A percentile compares a stretch with the other conserved stretches of the same genome.
These are phyloP conservation scores for Drosophila emarginata DNA, from an alignment of 2,888 invertebrate genomes.

Conservation along the genomic window DNA sequence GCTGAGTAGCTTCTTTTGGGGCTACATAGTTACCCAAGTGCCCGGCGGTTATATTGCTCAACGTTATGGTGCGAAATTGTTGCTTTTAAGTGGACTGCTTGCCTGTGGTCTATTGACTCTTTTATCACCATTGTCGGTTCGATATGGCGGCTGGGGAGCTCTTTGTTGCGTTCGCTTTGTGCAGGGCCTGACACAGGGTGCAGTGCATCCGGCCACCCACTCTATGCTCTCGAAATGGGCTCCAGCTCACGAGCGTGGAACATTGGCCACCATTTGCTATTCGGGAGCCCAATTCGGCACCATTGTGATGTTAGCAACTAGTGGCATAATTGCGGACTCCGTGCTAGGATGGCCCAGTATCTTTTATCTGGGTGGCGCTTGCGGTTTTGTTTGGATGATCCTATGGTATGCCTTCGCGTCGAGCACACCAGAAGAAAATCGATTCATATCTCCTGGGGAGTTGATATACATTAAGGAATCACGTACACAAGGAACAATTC, in stretches of 20 bases:
- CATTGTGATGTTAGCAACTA: constrained; percentile 87
- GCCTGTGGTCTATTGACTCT: constrained; percentile 87
- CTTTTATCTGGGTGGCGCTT: constrained; percentile 88
- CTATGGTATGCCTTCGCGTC: constrained; percentile 86
- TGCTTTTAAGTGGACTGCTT: constrained; percentile 84
- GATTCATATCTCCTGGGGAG: constrained; percentile 86
- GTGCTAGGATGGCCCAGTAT: constrained; percentile 89
- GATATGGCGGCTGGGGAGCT: constrained; percentile 85
- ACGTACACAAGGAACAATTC: constrained; percentile 77
- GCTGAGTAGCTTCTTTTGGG: constrained; percentile 87
- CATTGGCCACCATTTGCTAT: constrained; percentile 86
- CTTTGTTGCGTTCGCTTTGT: constrained; percentile 85
- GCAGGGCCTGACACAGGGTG: constrained; percentile 87
- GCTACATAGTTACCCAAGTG: constrained; percentile 86
- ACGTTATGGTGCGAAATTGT: constrained; percentile 87
- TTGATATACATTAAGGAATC: constrained; percentile 87
- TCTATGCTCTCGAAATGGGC: constrained; percentile 88
- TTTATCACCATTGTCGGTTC: constrained; percentile 87
- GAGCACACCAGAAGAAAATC: constrained; percentile 86
- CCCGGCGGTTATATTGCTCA: constrained; percentile 89
- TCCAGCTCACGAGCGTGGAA: constrained; percentile 87
- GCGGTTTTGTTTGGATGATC: constrained; percentile 86
- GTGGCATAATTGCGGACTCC: constrained; percentile 88
- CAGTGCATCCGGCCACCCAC: constrained; percentile 87
- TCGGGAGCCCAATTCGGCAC: constrained; percentile 92